Evolutionary conservation across 2,888 invertebrate genomes (phyloP), one percentile per base, ranked within the genome.

Genomic region (Xylota sylvarum): DNA sequence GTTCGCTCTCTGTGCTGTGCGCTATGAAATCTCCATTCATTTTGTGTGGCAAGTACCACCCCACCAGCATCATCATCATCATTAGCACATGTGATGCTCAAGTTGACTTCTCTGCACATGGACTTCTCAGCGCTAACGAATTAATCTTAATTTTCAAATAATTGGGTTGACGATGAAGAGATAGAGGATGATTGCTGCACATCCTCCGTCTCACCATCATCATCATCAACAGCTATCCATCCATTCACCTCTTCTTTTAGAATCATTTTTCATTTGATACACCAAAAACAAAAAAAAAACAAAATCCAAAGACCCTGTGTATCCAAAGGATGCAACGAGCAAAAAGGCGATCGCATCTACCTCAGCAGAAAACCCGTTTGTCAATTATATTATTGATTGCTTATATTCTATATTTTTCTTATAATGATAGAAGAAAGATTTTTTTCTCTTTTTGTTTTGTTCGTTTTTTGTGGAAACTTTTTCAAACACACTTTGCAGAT

Each of bases 121-220:
- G 46, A 64, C 35, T 65, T 48, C 50, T 23, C 64, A 19, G 56
- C 64, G 70, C 69, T 35, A 69, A 70, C 84, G 74, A 84, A 84
- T 84, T 80, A 84, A 84, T 84, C 84, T 84, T 84, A 79, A 84
- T 84, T 84, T 80, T 80, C 19, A 84, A 79, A 84, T 84, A 84
- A 84, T 84, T 64, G 69, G 52, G 7, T 40, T 69, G 79, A 73
- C 52, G 73, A 67, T 46, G 78, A 65, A 32, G 35, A 23, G 62
- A 40, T 35, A 48, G n/a, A 40, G 64, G 30, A n/a, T 62, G 27
- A 27, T 40, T 43, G 27, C 40, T 32, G 23, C 35, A 19, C 55
- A 17, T 23, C 10, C 30, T n/a, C 27, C 12, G 10, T 4, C 27
- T 2, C 35, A n/a, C n/a, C 76, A 48, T 32, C 62, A 67, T 67